A percentile compares a stretch with the other conserved stretches of the same genome.
These are phyloP conservation scores for Caradrina clavipalpis DNA, from an alignment of 2,888 invertebrate species.

Conservation along the genomic window DNA sequence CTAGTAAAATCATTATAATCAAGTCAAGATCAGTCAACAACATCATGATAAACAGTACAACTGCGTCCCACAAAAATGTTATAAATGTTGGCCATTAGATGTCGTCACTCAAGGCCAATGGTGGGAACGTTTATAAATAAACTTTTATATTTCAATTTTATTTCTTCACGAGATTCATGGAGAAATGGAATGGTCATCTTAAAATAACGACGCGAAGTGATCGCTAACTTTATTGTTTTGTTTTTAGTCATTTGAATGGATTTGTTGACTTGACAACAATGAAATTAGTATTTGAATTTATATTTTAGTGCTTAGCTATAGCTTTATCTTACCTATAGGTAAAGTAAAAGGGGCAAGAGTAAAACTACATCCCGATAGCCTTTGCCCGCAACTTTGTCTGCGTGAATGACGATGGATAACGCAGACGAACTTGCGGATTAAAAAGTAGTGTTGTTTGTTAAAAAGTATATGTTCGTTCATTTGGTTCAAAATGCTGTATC, in stretches of 20 bases:
- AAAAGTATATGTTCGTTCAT: no score
- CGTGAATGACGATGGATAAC: no score
- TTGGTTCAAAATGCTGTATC: no score
- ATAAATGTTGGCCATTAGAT: conserved; percentile 49
- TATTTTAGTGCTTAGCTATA: no score
- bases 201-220: conserved; percentile 35
- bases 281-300: background rate
- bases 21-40: conserved; percentile 3
- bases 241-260: background rate
- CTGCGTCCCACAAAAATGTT: conserved; percentile 36
- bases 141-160: conserved; percentile 47
- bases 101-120: conserved; percentile 63
- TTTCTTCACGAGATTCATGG: conserved; percentile 32
- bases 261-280: background rate
- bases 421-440: no score
- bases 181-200: conserved; percentile 49
- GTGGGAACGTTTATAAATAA: conserved; percentile 51
- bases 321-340: no score
- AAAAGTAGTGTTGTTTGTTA: no score
- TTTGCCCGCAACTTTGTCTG: no score
- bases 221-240: conserved; percentile 27
- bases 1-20: background rate
- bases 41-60: conserved; percentile 5
- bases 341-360: no score
- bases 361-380: no score